These are phyloP conservation scores for Perca fluviatilis DNA, from an alignment of 2,113 vertebrate genomes.

Conservation along the genomic window DNA sequence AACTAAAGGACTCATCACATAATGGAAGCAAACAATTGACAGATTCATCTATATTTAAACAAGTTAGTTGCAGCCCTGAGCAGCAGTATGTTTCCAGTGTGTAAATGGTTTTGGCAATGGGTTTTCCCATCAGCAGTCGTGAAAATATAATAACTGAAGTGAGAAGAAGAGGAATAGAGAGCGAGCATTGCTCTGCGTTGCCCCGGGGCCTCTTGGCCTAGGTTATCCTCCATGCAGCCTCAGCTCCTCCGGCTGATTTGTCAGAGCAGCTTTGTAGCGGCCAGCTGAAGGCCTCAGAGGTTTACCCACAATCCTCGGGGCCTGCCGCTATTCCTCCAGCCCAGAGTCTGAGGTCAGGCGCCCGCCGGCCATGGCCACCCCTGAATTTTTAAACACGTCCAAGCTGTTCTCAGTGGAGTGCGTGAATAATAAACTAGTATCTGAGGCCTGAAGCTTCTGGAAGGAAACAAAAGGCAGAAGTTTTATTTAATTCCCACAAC, in stretches of 20 bases:
- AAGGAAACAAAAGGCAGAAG: constrained; percentile 36
- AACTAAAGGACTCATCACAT: background rate
- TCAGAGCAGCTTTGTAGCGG: constrained; percentile 61
- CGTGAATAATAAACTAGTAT: constrained; percentile 20
- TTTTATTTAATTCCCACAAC: constrained; percentile 10
- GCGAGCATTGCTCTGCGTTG: constrained; percentile 32
- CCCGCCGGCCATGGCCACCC: constrained; percentile 59
- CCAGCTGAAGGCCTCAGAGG: constrained; percentile 39
- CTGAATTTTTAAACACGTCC: constrained; percentile 46
- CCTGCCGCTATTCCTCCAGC: constrained; percentile 46
- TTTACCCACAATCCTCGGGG: constrained; percentile 64
- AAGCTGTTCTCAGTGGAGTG: constrained; percentile 43
- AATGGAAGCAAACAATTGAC: background rate
- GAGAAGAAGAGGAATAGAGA: background rate
- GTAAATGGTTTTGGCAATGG: background rate
- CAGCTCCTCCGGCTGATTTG: constrained; percentile 57
- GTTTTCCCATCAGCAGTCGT: constrained; percentile 9
- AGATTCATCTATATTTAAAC: background rate
- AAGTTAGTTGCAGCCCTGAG: background rate
- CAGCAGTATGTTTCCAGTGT: background rate
- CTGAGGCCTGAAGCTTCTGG: constrained; percentile 34
- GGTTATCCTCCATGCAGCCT: constrained; percentile 27
- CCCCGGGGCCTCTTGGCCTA: constrained; percentile 60
- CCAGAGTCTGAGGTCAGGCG: constrained; percentile 62
- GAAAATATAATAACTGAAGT: background rate